A percentile compares a stretch with the other conserved stretches of the same genome.
Conservation (phyloP, 2,888 invertebrate species). For the Nemotelus nigrinus region DNA sequence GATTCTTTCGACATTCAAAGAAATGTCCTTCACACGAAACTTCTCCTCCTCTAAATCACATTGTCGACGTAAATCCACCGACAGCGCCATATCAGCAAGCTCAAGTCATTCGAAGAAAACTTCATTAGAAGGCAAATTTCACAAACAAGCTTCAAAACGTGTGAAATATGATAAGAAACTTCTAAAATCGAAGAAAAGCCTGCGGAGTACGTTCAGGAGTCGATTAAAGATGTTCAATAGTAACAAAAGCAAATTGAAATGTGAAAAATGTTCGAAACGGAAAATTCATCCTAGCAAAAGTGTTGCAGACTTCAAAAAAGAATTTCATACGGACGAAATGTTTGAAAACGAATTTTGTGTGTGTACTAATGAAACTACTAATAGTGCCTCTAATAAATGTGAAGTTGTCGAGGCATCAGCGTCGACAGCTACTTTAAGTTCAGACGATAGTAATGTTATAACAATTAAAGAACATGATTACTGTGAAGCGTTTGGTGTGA, state of each 20-base stretch:
- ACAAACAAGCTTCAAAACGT: conserved; percentile 54
- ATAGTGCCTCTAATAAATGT: conserved; percentile 50
- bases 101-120: conserved; percentile 48
- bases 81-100: not conserved
- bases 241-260: conserved; percentile 55
- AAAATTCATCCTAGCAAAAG: conserved; percentile 62
- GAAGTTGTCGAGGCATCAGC: conserved; percentile 51
- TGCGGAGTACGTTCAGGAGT: conserved; percentile 62
- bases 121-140: conserved; percentile 52
- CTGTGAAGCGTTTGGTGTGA: conserved; percentile 60
- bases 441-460: conserved; percentile 56
- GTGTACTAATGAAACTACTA: conserved; percentile 52
- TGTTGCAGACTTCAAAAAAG: conserved; percentile 62
- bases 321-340: conserved; percentile 56
- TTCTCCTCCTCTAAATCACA: conserved; percentile 37
- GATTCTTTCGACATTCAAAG: conserved; percentile 61
- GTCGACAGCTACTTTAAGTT: conserved; percentile 54
- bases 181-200: conserved; percentile 52
- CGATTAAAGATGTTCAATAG: conserved; percentile 57
- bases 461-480: conserved; percentile 63
- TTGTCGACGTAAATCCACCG: conserved; percentile 20
- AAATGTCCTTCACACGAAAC: conserved; percentile 60
- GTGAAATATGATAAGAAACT: conserved; percentile 37
- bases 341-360: conserved; percentile 56
- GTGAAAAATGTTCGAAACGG: conserved; percentile 62